Percentiles rank a stretch among this genome's conserved stretches.
Conservation (phyloP, 2,888 invertebrate genomes). For the Lacanobia wlatinum region DNA sequence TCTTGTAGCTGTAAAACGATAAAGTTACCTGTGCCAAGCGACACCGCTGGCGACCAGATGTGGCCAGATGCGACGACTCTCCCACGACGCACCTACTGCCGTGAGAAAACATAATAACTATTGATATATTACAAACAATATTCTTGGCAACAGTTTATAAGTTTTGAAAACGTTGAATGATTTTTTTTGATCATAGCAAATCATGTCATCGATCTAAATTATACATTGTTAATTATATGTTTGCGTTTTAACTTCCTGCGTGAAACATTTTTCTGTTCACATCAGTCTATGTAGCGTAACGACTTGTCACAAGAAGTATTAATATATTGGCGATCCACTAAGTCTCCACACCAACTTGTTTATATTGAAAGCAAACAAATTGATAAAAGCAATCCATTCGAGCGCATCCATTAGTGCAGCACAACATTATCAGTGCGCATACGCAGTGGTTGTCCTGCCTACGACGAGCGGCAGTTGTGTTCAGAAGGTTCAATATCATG, state of each 20-base stretch:
- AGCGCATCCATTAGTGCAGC: constrained; percentile 45
- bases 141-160: constrained; percentile 4
- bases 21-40: constrained; percentile 73
- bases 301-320: not conserved
- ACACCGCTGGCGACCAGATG: constrained; percentile 74
- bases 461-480: not conserved
- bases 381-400: constrained; percentile 48
- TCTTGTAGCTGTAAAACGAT: constrained; percentile 67
- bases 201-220: not conserved
- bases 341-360: constrained; percentile 25
- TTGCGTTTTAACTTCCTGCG: not conserved
- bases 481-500: constrained; percentile 17
- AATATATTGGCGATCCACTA: constrained; percentile 4
- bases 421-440: constrained; percentile 43
- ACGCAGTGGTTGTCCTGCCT: constrained; percentile 34
- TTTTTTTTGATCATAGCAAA: constrained; percentile 7
- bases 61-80: constrained; percentile 58
- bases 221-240: not conserved
- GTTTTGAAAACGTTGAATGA: constrained; percentile 9
- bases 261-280: not conserved
- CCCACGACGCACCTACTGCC: constrained; percentile 53
- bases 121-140: constrained; percentile 19
- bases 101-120: constrained; percentile 48
- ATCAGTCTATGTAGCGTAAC: not conserved
- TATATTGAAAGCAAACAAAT: constrained; percentile 44